Percentiles rank a stretch among this genome's conserved stretches.
These are phyloP conservation scores for Apamea anceps DNA, from an alignment of 2,888 invertebrate genomes.

Conservation along the genomic window DNA sequence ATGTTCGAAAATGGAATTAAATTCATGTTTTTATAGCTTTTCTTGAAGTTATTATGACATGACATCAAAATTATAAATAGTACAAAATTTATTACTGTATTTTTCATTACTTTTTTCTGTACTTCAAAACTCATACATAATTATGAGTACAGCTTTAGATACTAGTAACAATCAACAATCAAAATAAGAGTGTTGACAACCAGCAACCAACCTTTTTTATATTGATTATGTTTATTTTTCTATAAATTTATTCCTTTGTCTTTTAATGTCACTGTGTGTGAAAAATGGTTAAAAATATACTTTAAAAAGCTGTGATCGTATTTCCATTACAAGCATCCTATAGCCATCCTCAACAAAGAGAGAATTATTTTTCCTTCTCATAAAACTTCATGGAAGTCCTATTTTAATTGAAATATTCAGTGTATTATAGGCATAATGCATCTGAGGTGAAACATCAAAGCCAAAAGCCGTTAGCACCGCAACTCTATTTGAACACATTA, in stretches of 20 bases:
- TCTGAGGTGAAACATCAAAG: background rate
- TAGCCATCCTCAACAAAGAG: too few species aligned
- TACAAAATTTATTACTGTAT: background rate
- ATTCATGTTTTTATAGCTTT: background rate
- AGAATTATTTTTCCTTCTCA: slow-evolving; percentile 1
- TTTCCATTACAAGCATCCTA: too few species aligned
- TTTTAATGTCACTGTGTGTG: too few species aligned
- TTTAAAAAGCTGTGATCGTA: too few species aligned
- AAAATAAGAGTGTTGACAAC: too few species aligned
- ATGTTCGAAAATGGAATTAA: background rate
- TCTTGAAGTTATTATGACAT: background rate
- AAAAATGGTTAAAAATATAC: too few species aligned
- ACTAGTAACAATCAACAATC: background rate
- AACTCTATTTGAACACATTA: background rate
- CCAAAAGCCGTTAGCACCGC: too few species aligned
- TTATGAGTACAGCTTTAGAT: background rate
- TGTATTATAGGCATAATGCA: background rate
- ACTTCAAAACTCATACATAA: slow-evolving; percentile 1
- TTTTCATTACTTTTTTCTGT: slow-evolving; percentile 1
- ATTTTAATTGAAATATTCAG: background rate
- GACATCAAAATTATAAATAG: background rate
- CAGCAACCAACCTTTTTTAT: too few species aligned
- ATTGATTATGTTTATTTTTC: too few species aligned
- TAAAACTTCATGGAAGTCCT: background rate
- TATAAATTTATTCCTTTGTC: too few species aligned